Evolutionary conservation across 2,888 invertebrate genomes (phyloP).

Genomic region (Phania funesta): DNA sequence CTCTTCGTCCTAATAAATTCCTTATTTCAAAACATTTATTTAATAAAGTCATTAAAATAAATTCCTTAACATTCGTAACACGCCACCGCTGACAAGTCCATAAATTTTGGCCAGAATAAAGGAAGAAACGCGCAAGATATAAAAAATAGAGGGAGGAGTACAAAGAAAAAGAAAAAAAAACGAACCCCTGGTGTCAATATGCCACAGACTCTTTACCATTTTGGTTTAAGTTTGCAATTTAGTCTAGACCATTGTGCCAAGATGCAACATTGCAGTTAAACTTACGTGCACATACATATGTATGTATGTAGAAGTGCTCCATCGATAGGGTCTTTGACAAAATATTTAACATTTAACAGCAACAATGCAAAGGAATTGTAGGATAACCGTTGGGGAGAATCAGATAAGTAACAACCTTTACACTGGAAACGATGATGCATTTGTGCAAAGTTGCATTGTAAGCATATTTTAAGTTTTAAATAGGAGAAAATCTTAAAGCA

Average conservation of each 20-base stretch:
- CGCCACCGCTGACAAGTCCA: constrained; percentile 58
- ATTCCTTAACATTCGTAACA: constrained; percentile 56
- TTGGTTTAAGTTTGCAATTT: constrained; percentile 37
- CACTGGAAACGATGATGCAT: constrained; percentile 51
- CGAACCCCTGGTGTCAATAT: constrained; percentile 56
- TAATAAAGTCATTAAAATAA: constrained; percentile 66
- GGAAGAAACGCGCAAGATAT: constrained; percentile 1
- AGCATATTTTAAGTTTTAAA: constrained; percentile 51
- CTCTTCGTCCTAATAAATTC: no score
- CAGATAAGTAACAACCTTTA: constrained; percentile 39
- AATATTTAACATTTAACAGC: constrained; percentile 26
- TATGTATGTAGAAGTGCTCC: background rate
- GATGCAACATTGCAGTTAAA: background rate
- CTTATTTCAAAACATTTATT: constrained; percentile 37
- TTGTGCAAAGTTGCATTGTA: constrained; percentile 64
- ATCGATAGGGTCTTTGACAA: constrained; percentile 34
- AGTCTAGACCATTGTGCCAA: constrained; percentile 51
- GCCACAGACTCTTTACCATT: constrained; percentile 40
- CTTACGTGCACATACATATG: constrained; percentile 5
- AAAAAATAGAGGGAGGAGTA: background rate
- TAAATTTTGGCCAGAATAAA: constrained; percentile 47
- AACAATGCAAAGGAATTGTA: background rate
- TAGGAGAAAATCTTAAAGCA: background rate
- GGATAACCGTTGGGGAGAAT: background rate
- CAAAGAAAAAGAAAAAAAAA: background rate